Conservation (phyloP, 2,797 vertebrate species). For the Lacerta viridis region DNA sequence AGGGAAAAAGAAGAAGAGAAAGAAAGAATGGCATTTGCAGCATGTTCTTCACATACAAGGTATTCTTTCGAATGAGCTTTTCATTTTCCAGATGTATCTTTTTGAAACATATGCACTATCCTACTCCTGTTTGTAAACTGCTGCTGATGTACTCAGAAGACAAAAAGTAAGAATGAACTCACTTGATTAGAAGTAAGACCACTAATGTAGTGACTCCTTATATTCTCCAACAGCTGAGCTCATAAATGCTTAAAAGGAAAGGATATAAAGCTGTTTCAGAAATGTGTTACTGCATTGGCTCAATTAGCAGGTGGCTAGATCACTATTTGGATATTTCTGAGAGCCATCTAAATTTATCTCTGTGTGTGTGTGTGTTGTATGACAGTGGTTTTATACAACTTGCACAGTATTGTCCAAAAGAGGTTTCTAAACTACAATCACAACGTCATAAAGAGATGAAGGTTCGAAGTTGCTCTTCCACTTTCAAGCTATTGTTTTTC, state of each 20-base stretch:
- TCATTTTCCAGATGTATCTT: conserved; percentile 7
- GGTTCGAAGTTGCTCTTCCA: not conserved
- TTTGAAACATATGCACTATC: not conserved
- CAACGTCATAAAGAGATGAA: conserved; percentile 15
- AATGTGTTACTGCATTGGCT: not conserved
- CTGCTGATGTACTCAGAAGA: conserved; percentile 35
- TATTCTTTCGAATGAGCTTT: not conserved
- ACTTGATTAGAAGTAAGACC: conserved; percentile 45
- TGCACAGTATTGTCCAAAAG: conserved; percentile 2
- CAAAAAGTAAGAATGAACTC: conserved; percentile 20
- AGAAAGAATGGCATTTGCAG: not conserved
- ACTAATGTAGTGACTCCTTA: conserved; percentile 14
- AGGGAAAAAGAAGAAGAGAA: fast-evolving
- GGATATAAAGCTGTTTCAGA: conserved; percentile 1
- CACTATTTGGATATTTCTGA: not conserved
- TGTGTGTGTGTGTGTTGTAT: not conserved
- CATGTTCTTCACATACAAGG: not conserved
- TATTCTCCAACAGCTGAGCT: conserved; percentile 18
- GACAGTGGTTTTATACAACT: not conserved
- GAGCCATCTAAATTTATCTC: not conserved
- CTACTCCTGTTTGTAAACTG: conserved; percentile 15
- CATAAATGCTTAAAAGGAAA: conserved; percentile 15
- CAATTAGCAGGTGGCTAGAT: conserved; percentile 13
- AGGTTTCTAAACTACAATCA: conserved; percentile 20
- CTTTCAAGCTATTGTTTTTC: conserved; percentile 24